Evolutionary conservation across 2,888 invertebrate species (phyloP).

Genomic region (Entomobrya proxima): DNA sequence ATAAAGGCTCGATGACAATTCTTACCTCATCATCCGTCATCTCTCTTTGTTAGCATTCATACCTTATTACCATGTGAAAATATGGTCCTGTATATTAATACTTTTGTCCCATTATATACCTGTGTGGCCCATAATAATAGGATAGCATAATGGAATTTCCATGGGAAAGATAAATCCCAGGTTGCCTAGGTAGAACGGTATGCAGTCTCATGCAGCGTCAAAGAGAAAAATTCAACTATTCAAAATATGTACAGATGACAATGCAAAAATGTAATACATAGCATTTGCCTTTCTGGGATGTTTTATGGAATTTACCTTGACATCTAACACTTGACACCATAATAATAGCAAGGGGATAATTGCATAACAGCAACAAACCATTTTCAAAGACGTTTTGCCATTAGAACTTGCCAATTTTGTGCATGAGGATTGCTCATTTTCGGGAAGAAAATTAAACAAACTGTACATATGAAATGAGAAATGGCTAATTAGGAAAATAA

Average conservation of each 20-base stretch:
- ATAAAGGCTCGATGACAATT: constrained; percentile 11
- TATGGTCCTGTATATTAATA: neutral
- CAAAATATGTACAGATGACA: neutral
- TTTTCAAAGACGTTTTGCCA: neutral
- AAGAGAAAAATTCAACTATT: neutral
- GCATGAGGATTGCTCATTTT: neutral
- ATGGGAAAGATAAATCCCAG: constrained; percentile 10
- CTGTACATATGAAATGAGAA: neutral
- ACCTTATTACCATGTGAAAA: neutral
- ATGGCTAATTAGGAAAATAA: neutral
- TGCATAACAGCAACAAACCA: neutral
- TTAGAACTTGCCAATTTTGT: neutral
- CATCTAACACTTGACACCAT: constrained; percentile 20
- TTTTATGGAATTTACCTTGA: constrained; percentile 31
- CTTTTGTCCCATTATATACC: neutral
- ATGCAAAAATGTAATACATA: neutral
- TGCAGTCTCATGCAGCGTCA: neutral
- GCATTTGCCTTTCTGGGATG: neutral
- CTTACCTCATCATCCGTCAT: constrained; percentile 9
- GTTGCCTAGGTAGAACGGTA: neutral
- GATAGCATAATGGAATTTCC: neutral
- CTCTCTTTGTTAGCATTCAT: constrained; percentile 7
- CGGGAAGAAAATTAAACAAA: neutral
- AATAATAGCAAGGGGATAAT: neutral
- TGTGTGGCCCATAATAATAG: neutral